Percentiles rank a stretch among this genome's conserved stretches.
Evolutionary conservation across 2,797 vertebrate species (phyloP).

Genomic region (Sphenodon punctatus): DNA sequence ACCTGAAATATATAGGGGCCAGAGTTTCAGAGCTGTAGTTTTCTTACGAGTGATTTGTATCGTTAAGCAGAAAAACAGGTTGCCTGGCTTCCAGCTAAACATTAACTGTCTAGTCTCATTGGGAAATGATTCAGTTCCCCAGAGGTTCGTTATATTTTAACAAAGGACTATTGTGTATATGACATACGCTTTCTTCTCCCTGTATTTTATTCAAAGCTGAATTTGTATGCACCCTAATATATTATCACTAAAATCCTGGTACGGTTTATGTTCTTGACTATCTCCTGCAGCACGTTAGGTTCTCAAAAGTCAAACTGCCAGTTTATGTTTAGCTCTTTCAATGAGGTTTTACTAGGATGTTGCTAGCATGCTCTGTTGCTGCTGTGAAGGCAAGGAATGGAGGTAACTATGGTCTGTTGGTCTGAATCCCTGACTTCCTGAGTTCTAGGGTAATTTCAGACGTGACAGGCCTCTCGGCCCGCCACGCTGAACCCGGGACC

Average conservation of each 20-base stretch:
- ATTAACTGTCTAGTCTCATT: slow-evolving; percentile 37
- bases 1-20: slow-evolving; percentile 15
- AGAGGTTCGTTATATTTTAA: slow-evolving; percentile 39
- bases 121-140: slow-evolving; percentile 51
- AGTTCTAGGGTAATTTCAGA: too few relatives aligned
- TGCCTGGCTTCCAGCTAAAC: slow-evolving; percentile 31
- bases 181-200: background rate
- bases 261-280: background rate
- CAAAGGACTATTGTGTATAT: slow-evolving; percentile 2
- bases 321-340: background rate
- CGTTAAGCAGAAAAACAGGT: slow-evolving; percentile 32
- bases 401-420: background rate
- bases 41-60: slow-evolving; percentile 32
- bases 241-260: slow-evolving; percentile 9
- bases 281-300: background rate
- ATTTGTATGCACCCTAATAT: background rate
- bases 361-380: background rate
- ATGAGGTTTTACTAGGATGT: background rate
- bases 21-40: slow-evolving; percentile 28
- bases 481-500: too few relatives aligned
- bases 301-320: background rate
- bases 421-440: background rate
- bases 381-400: background rate
- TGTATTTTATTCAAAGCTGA: background rate
- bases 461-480: too few relatives aligned